Evolutionary conservation across 2,113 vertebrate genomes (phyloP), one percentile per base, ranked within the genome.

Genomic region (Microcebus ravelobensis): DNA sequence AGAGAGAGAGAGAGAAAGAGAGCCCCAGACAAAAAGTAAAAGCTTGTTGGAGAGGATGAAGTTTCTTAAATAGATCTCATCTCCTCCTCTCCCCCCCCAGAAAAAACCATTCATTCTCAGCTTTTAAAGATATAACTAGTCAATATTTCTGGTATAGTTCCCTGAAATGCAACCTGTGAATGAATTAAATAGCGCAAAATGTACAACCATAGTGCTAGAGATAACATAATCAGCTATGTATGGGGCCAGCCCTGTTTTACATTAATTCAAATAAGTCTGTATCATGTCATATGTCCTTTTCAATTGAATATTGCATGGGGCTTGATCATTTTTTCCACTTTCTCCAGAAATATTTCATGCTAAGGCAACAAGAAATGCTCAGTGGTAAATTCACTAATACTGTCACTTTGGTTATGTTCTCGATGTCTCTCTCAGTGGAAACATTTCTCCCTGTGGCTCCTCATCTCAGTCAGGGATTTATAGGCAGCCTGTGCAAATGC

Each of bases 171-270:
- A 79, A 36, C 20, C 34, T 84, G 31, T 42, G 31, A 86, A 34
- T n/a, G 39, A 82, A 97, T 71, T n/a, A 77, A 87, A 96, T 48
- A 23, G 5, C 59, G 36, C 2, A 80, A 83, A 94, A 50, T 74
- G 8, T n/a, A 48, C 4, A 61, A 29, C 21, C 0, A 91, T 63
- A 68, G 90, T 82, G 6, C 73, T 61, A 65, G 48, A 70, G 9
- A 79, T 55, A 80, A 59, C 34, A 57, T 42, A 74, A 84, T 74
- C 15, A 90, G 25, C 17, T 74, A 42, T 3, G 10, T 25, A 31
- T 34, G 57, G 29, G 1, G 0, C 14, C 55, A 70, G 23, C 6
- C 6, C 29, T 77, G 17, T 68, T 79, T 88, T 48, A 74, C 5
- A 18, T 80, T 83, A 87, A 76, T 91, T 82, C 12, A 39, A 10